Evolutionary conservation across 1,140 invertebrate species (phyloP), one percentile per base, ranked within the genome.

Genomic region (Pseudomyrmex sp.): DNA sequence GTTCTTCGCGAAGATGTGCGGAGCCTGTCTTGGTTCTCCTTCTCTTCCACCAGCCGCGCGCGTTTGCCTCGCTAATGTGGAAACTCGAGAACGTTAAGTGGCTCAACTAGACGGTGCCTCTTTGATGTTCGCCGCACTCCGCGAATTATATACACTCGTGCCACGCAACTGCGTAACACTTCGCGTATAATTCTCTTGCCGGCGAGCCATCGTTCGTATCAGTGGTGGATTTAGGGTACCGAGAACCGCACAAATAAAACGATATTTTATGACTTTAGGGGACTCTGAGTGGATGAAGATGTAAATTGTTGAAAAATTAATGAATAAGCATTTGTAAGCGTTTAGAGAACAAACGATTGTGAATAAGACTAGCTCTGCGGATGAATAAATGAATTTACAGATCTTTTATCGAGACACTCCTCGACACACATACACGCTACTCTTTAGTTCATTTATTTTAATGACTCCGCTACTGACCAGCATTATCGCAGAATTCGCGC

Each of bases 51-150:
- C 15, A 13, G 52, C 0, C 65, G 44, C 66, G 52, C 66, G 52
- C 90, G 92, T 93, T 93, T 93, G 91, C 91, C 90, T 91, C 90
- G 91, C 91, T 92, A 93, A 93, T 93, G 91, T 90, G 92, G 91
- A 93, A 93, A 92, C 92, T 92, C 88, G 87, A 74, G 89, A 86
- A 89, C 89, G 87, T 92, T 93, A 93, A 93, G 92, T 93, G 92
- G 91, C 91, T 93, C 88, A 93, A 93, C 92, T 93, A 92, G 91
- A 87, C 70, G 89, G 83, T 87, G 88, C 79, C 73, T 87, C 92
- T 93, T 93, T 93, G 92, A 93, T 91, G 88, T 85, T 79, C 82
- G 88, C 91, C 89, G 92, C 92, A 82, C 68, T 84, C 85, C 70
- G 44, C 54, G 73, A 54, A 79, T 83, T 85, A 83, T 85, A 83